These are phyloP conservation scores for Falco punctatus DNA, from an alignment of 2,113 vertebrate species.

Conservation along the genomic window DNA sequence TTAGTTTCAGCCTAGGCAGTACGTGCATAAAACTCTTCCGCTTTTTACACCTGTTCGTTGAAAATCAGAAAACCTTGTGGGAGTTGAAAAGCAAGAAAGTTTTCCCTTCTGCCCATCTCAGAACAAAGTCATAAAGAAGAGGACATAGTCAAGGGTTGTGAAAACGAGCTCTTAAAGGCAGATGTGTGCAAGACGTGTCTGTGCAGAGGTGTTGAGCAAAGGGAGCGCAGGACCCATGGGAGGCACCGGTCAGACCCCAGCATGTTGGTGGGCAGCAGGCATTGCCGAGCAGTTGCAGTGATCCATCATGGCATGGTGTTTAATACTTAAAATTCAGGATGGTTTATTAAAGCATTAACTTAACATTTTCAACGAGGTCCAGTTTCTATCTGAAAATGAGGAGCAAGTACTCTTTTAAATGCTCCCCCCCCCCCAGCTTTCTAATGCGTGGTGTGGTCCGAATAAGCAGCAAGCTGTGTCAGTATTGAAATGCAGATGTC, in stretches of 20 bases:
- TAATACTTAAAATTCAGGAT: accelerated
- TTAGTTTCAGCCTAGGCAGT: not conserved
- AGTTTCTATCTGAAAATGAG: not conserved
- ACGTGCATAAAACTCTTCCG: accelerated
- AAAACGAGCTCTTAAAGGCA: not conserved
- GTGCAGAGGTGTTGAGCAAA: not conserved
- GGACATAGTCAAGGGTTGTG: accelerated
- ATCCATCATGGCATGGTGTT: accelerated
- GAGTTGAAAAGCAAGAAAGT: not conserved
- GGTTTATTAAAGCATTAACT: too few species aligned
- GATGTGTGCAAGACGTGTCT: accelerated
- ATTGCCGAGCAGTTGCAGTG: not conserved
- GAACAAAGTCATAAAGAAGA: not conserved
- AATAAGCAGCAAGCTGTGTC: not conserved
- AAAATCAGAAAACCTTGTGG: not conserved
- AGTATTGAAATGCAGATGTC: not conserved
- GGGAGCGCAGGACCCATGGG: accelerated
- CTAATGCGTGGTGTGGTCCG: not conserved
- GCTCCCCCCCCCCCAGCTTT: not conserved
- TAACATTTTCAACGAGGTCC: accelerated
- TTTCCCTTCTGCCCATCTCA: not conserved
- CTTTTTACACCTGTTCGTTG: not conserved
- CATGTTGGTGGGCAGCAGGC: accelerated
- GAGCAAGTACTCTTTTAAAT: not conserved
- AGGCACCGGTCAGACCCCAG: not conserved